Conservation (phyloP, 23 tunicate genomes). For the Styela clava region DNA sequence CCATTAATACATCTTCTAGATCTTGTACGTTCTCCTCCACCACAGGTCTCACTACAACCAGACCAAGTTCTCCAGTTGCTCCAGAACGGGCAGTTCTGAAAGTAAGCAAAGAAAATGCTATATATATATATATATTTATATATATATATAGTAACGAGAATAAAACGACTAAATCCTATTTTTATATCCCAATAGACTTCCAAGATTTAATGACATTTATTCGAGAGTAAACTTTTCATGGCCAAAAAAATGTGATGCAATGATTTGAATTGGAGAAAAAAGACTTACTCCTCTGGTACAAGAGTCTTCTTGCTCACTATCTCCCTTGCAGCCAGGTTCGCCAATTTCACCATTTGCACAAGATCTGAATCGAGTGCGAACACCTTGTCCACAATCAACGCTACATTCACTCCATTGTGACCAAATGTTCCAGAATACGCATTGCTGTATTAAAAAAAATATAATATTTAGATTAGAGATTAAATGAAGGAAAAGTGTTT, state of each 20-base stretch:
- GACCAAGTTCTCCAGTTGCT: conserved; percentile 8
- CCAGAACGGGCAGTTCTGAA: conserved; percentile 20
- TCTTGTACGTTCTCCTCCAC: conserved; percentile 3
- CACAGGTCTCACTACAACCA: conserved; percentile 8
- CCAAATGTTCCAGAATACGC: conserved; percentile 16
- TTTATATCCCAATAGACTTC: too few relatives aligned
- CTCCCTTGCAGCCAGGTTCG: conserved; percentile 20
- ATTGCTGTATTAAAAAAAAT: conserved; percentile 3
- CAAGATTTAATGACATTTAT: too few relatives aligned
- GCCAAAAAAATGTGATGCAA: too few relatives aligned
- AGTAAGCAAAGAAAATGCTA: too few relatives aligned
- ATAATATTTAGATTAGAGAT: too few relatives aligned
- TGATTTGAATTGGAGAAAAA: too few relatives aligned
- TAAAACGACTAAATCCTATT: too few relatives aligned
- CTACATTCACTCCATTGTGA: conserved; percentile 21
- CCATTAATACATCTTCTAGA: conserved; percentile 19
- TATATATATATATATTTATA: too few relatives aligned
- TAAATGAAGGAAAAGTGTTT: too few relatives aligned
- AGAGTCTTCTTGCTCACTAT: conserved; percentile 11
- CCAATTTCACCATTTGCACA: conserved; percentile 23
- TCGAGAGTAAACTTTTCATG: too few relatives aligned
- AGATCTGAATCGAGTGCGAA: background rate
- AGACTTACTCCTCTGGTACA: conserved; percentile 28
- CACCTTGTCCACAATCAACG: conserved; percentile 18
- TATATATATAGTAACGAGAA: too few relatives aligned